Conservation (phyloP, 2,888 invertebrate species). For the Apotomis turbidana region DNA sequence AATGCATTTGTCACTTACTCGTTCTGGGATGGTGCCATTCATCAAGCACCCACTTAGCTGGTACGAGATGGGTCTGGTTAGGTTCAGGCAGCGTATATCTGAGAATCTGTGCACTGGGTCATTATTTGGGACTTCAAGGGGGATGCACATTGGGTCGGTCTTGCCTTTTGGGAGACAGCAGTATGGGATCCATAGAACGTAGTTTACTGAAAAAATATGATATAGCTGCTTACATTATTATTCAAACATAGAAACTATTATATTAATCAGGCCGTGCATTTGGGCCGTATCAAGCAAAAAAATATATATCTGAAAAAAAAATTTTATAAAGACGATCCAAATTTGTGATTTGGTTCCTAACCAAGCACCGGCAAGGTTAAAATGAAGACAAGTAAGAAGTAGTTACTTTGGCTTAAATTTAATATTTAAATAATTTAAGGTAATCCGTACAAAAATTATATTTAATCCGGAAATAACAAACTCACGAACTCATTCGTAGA, state of each 20-base stretch:
- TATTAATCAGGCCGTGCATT: no score
- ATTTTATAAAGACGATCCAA: no score
- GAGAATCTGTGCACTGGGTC: constrained; percentile 37
- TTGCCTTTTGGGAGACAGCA: constrained; percentile 35
- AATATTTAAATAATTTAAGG: no score
- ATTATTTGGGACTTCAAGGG: constrained; percentile 21
- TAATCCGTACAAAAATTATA: no score
- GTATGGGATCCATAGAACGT: constrained; percentile 21
- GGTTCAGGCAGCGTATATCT: constrained; percentile 27
- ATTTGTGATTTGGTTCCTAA: no score
- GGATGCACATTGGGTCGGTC: constrained; percentile 28
- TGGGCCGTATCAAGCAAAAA: no score
- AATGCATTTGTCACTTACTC: constrained; percentile 5
- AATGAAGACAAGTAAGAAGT: no score
- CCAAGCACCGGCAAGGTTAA: no score
- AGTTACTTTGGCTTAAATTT: no score
- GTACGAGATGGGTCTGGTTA: constrained; percentile 30
- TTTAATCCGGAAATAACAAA: background rate
- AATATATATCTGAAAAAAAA: no score
- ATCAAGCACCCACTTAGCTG: constrained; percentile 29
- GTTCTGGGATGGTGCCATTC: constrained; percentile 31
- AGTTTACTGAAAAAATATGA: constrained; percentile 28
- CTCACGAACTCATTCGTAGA: background rate
- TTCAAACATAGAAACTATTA: no score
- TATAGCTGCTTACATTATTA: no score